Evolutionary conservation across 2,113 vertebrate species (phyloP), one percentile per base, ranked within the genome.

Genomic region (Gymnarchus niloticus): DNA sequence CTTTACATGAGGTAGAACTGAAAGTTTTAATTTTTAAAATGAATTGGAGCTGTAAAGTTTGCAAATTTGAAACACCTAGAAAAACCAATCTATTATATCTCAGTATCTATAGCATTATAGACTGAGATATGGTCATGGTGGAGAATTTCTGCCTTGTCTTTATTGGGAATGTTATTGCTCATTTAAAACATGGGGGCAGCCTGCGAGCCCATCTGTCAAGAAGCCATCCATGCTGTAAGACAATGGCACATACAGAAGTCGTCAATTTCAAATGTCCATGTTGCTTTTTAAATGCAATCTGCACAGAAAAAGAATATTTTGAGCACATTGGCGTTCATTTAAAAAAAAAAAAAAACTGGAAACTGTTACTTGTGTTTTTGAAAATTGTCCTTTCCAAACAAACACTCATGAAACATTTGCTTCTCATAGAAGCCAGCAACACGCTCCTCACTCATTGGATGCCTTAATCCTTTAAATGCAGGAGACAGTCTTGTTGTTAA

Each of bases 151-250:
- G 14, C 76, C 37, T 73, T 83, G 83, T 84, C 52, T 84, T n/a
- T 48, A 69, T 33, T 69, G 6, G 9, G 28, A 84, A 3, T 85
- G 61, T 65, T 85, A 73, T 85, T 89, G 87, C 56, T 88, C 86
- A 41, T 90, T 89, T 73, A 88, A 88, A 87, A 87, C 80, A 87
- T 85, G 83, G 87, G 52, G 76, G 87, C 77, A 86, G 54, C 54
- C 54, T 56, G 17, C 17, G 19, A 56, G 5, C 54, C 17, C 54
- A 56, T 56, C 17, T 21, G 54, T 56, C 54, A 56, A 56, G 54
- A 56, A 56, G 2, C 23, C 54, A 56, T 5, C 23, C 54, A 17
- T 9, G 2, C 8, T 17, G 12, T 54, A 17, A 54, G 12, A 9
- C 52, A 14, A 17, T 14, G 52, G 12, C 56, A 59, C 56, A 5